These are phyloP conservation scores for Schrankia costaestrigalis DNA, from an alignment of 2,888 invertebrate species.

Conservation along the genomic window DNA sequence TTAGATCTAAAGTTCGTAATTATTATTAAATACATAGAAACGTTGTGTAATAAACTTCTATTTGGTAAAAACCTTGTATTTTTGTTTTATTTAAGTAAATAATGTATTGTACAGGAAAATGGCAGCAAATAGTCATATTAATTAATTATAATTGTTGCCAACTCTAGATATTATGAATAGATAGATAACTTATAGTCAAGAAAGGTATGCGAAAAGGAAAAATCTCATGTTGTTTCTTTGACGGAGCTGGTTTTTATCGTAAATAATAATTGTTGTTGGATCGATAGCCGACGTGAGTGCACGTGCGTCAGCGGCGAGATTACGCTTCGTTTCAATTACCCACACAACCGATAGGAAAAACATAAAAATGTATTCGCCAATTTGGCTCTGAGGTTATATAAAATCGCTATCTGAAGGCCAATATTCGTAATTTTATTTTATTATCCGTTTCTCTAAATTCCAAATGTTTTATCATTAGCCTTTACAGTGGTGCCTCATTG, in stretches of 20 bases:
- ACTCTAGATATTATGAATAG: conserved; percentile 7
- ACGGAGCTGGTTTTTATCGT: conserved; percentile 41
- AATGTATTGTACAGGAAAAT: too few species aligned
- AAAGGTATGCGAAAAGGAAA: conserved; percentile 23
- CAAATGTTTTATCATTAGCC: too few species aligned
- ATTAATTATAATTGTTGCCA: conserved; percentile 17
- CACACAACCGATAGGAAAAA: neutral
- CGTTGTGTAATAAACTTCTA: too few species aligned
- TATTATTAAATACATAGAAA: too few species aligned
- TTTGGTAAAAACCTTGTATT: too few species aligned
- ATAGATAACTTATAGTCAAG: conserved; percentile 6
- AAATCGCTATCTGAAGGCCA: too few species aligned
- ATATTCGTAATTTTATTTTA: too few species aligned
- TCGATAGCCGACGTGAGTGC: conserved; percentile 41
- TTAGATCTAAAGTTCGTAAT: too few species aligned
- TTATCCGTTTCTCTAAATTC: too few species aligned
- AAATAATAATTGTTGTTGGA: conserved; percentile 45
- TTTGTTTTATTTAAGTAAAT: neutral
- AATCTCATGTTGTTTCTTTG: conserved; percentile 28
- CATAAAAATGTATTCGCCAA: conserved; percentile 52
- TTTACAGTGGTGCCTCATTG: too few species aligned
- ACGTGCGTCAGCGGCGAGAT: conserved; percentile 57
- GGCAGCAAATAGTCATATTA: too few species aligned
- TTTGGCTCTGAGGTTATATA: conserved; percentile 44
- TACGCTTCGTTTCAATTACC: conserved; percentile 41